phyloP scores from a whole-genome alignment of 1,140 invertebrate species.

The Drosophila triauraria region DNA sequence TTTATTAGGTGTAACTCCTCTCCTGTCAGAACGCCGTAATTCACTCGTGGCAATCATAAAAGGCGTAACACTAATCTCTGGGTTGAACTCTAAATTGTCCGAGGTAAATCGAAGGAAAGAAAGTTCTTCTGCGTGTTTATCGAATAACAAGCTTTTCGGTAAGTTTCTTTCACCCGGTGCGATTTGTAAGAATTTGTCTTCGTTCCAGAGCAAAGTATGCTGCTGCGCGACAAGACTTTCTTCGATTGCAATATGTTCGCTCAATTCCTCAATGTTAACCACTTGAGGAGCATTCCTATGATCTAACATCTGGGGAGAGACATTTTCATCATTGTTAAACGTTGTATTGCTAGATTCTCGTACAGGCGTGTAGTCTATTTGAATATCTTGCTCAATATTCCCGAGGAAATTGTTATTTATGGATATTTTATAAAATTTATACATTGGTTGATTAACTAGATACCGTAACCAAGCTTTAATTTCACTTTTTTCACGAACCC shows the following conservation, averaged over 20 bases:
- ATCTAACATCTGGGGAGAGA: background rate
- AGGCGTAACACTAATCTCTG: conserved; percentile 4
- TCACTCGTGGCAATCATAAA: conserved; percentile 3
- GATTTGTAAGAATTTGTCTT: conserved; percentile 5
- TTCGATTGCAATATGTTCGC: background rate
- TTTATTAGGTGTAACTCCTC: background rate
- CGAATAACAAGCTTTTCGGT: conserved; percentile 2
- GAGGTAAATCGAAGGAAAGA: conserved; percentile 6
- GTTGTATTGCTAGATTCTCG: conserved; percentile 1
- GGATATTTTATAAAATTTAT: conserved; percentile 6
- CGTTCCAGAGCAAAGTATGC: conserved; percentile 3
- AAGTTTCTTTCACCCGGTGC: conserved; percentile 1
- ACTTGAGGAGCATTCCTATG: conserved; percentile 2
- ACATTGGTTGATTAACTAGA: conserved; percentile 2
- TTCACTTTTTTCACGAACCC: background rate
- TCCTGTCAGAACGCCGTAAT: conserved; percentile 4
- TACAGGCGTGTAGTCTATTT: conserved; percentile 3
- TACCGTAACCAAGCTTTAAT: conserved; percentile 1
- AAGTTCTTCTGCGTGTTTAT: conserved; percentile 6
- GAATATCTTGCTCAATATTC: background rate
- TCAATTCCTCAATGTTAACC: background rate
- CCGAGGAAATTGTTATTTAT: background rate
- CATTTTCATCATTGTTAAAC: conserved; percentile 5
- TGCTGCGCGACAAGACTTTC: background rate
- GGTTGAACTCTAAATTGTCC: conserved; percentile 7